Conservation (phyloP, 2,888 invertebrate genomes). For the Cremastobaeus sp. region DNA sequence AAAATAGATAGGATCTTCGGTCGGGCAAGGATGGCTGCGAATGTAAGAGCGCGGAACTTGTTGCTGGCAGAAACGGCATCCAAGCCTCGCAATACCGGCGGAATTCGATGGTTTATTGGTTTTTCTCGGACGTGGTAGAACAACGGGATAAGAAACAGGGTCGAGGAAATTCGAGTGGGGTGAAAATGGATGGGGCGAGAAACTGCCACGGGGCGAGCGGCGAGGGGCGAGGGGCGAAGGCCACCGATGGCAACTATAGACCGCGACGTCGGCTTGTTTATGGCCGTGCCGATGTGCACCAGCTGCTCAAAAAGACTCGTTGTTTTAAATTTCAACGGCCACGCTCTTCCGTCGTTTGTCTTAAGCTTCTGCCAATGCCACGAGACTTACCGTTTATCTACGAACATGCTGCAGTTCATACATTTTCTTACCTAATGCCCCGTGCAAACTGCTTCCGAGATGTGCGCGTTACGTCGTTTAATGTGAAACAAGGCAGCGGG, state of each 20-base stretch:
- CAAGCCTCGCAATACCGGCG: conserved; percentile 72
- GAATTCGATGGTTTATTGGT: conserved; percentile 78
- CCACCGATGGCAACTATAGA: conserved; percentile 66
- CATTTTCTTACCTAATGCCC: conserved; percentile 26
- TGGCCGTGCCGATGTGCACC: conserved; percentile 73
- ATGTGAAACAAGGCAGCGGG: conserved; percentile 23
- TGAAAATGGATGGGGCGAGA: conserved; percentile 37
- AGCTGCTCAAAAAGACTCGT: conserved; percentile 74
- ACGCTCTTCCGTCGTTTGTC: conserved; percentile 54
- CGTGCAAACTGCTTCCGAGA: conserved; percentile 25
- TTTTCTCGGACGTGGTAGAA: conserved; percentile 73
- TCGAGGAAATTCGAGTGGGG: conserved; percentile 36
- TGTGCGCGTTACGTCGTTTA: conserved; percentile 15
- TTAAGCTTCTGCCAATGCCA: conserved; percentile 59
- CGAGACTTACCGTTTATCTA: conserved; percentile 42
- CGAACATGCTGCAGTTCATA: conserved; percentile 30
- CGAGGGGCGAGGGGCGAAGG: conserved; percentile 16
- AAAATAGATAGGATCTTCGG: conserved; percentile 58
- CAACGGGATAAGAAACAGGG: conserved; percentile 59
- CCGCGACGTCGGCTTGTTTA: conserved; percentile 73
- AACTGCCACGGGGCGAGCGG: conserved; percentile 39
- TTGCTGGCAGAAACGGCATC: conserved; percentile 72
- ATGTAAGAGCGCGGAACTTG: conserved; percentile 75
- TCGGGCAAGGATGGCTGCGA: conserved; percentile 67
- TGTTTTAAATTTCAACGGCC: conserved; percentile 72